These are phyloP conservation scores for Spheniscus mendiculus DNA, from an alignment of 2,113 vertebrate genomes.

Conservation along the genomic window DNA sequence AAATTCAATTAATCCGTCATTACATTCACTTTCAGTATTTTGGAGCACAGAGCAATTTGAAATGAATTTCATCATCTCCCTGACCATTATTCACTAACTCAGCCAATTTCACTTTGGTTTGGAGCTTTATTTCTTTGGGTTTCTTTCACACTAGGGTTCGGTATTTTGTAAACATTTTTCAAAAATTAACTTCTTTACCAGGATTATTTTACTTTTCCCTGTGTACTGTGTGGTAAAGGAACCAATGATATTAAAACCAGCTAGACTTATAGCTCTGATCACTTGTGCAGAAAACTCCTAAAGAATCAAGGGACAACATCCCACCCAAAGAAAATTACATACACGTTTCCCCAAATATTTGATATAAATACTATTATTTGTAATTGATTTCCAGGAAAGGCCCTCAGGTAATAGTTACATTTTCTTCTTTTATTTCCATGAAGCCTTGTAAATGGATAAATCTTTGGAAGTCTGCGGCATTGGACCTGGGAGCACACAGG, in stretches of 20 bases:
- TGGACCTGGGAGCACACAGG: rapidly evolving
- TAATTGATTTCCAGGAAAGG: background rate
- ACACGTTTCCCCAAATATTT: background rate
- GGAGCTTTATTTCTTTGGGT: background rate
- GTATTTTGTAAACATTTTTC: background rate
- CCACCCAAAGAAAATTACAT: background rate
- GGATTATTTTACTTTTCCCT: background rate
- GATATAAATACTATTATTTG: background rate
- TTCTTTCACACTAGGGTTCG: background rate
- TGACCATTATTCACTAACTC: background rate
- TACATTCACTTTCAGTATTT: background rate
- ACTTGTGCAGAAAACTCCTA: background rate
- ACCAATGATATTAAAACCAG: background rate
- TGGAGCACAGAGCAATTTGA: background rate
- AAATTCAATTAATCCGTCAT: background rate
- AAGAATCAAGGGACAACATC: background rate
- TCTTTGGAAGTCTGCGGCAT: rapidly evolving
- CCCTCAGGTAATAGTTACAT: background rate
- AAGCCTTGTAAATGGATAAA: background rate
- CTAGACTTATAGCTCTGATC: background rate
- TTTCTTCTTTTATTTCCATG: background rate
- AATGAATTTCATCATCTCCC: background rate
- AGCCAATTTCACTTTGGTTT: background rate
- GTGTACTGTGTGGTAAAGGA: rapidly evolving
- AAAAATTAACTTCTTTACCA: background rate